Evolutionary conservation across 2,113 vertebrate species (phyloP), one percentile per base, ranked within the genome.

Genomic region (Hemichromis elongatus): DNA sequence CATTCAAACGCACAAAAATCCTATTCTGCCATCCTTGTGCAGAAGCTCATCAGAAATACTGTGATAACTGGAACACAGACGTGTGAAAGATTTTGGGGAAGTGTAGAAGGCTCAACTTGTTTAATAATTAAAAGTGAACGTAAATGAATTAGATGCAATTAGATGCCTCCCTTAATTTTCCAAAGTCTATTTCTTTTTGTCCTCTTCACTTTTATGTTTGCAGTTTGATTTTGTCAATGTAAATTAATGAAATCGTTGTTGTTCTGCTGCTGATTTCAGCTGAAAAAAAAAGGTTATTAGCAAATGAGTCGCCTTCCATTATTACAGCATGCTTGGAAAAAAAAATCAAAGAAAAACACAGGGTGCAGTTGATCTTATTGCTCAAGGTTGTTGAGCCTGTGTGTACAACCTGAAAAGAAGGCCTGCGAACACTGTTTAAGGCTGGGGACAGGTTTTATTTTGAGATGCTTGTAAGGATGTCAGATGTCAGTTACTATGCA

Each of bases 101-200:
- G 42, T 52, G 45, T 75, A 30, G 47, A 26, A 75, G 70, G 18
- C 45, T 52, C 45, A 75, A 52, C 70, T 52, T 52, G 26, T 75
- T 75, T 45, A 75, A 33, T 52, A 75, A 52, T n/a, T 0, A 45
- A 52, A 75, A 75, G 45, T 75, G 70, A 75, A 75, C 26, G 52
- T 50, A 52, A 52, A 0, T 75, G 3, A 33, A 75, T 75, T 75
- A 52, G 33, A 75, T 52, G 26, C 26, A 75, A 75, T 75, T 75
- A 75, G 4, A 75, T 7, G 45, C 70, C 26, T 63, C 45, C 24
- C 70, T 75, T 75, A 75, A 75, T 52, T 75, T 75, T 33, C 70
- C 70, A 50, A 7, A 50, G 70, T 75, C 70, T 30, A 50, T 50
- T 30, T 75, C 33, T 7, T 75, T 73, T 75, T 30, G 26, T 52